Evolutionary conservation across 1,140 invertebrate species (phyloP), one percentile per base, ranked within the genome.

Genomic region (Papilio polytes): DNA sequence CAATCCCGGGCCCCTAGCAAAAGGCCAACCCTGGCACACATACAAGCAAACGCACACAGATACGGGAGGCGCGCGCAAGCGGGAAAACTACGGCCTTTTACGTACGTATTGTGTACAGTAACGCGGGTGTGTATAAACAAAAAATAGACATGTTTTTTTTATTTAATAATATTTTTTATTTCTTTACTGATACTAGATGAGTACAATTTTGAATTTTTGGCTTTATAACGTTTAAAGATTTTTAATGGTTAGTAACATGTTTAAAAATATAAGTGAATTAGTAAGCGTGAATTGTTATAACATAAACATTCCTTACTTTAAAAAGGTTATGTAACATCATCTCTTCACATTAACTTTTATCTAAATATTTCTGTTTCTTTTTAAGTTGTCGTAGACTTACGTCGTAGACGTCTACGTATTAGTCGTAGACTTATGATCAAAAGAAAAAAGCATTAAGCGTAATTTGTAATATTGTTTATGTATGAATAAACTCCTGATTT

Each of bases 81-180:
- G 89, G 93, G 93, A 94, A 94, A 94, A 92, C 91, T 94, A 94
- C 91, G 89, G 90, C 87, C 91, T 93, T 93, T 94, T 92, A 91
- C 92, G 88, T 92, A 91, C 91, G 90, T 92, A 94, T 92, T 94
- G 93, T 94, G 93, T 91, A 91, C 86, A 89, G 89, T 87, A 91
- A 92, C 91, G 87, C 88, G 84, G 86, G 83, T 86, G 83, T 85
- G 90, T 88, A 90, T 87, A 90, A 82, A 66, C 77, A 78, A 84
- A 86, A 85, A 73, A 79, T 74, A 83, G 48, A 88, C 70, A 85
- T 81, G 26, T 22, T 51, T 53, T 31, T n/a, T 26, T 72, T 36
- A 41, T 63, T 63, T 63, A 26, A 41, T 41, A 3, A 26, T 0
- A 22, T 3, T 26, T 13, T 63, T 63, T 63, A 7, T 13, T 26